Base-by-base conservation (phyloP, 1,140 invertebrate genomes). In the Armadillidium nasatum region DNA sequence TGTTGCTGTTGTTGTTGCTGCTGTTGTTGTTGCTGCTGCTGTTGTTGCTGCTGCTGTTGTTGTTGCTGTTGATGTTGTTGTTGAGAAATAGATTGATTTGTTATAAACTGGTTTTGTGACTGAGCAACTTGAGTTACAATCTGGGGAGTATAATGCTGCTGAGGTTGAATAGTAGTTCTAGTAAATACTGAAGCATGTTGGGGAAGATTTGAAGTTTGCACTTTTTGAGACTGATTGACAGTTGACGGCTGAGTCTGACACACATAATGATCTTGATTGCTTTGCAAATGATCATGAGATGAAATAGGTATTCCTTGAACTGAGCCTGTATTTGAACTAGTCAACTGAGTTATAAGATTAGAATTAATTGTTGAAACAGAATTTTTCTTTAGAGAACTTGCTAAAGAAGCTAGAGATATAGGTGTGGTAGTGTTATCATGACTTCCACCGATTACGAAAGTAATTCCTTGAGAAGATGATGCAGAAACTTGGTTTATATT, bases 371-470 rank as follows among this genome's bases (percentile, higher is more conserved):
- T 60, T 60, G 50, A 60, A 60, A 60, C 50, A 19, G 78, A 50
- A 43, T 76, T 75, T 46, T 77, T 78, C 73, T 81, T 81, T 60
- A 80, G 71, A 15, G 75, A 80, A 44, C 46, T 71, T 44, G 74
- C 70, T 72, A 75, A 67, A 11, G 76, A 76, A 66, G 79, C 73
- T 73, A 77, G 71, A 50, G 78, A 77, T 21, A 78, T 66, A 44
- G 80, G 78, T 43, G 80, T 75, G 23, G 80, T 73, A 67, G 77
- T 15, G 7, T 60, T 60, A 60, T 60, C 50, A 15, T 60, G 50
- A 60, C 50, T 67, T 4, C 72, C 77, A 21, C 80, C 80, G 19
- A 81, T 78, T 33, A 81, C 80, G 33, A 81, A 77, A 0, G 80
- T 81, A 77, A 81, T 78, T 43, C 75, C 80, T 60, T 81, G 80